Percentiles rank a stretch among this genome's conserved stretches.
phyloP scores from a whole-genome alignment of 2,113 vertebrate genomes.

The Zootoca vivipara region DNA sequence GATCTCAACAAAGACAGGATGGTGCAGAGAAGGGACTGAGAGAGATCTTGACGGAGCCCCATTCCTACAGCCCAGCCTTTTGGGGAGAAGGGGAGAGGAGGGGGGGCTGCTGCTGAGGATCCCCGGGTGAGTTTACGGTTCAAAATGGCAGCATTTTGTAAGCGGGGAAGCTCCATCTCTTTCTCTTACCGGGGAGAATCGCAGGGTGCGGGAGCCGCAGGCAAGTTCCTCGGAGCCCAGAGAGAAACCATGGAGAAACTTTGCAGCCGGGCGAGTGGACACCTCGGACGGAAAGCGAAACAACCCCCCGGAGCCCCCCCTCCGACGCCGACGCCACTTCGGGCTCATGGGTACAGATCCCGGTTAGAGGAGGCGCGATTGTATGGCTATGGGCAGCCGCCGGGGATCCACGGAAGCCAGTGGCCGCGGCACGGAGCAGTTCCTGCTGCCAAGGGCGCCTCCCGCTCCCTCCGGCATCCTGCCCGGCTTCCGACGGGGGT shows the following conservation, averaged over 20 bases:
- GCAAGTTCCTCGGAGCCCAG: slow-evolving; percentile 49
- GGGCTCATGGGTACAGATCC: slow-evolving; percentile 40
- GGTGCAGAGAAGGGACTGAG: not conserved
- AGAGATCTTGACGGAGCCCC: not conserved
- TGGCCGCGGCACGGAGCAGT: slow-evolving; percentile 24
- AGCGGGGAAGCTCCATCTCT: slow-evolving; percentile 9
- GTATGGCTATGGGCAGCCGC: slow-evolving; percentile 19
- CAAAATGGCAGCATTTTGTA: slow-evolving; percentile 68
- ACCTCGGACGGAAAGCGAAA: slow-evolving; percentile 8
- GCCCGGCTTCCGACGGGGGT: not conserved
- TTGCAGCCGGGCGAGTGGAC: slow-evolving; percentile 63
- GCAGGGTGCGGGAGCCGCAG: slow-evolving; percentile 28
- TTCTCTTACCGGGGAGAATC: slow-evolving; percentile 69
- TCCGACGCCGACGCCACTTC: not conserved
- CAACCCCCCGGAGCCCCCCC: not conserved
- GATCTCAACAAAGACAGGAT: not conserved
- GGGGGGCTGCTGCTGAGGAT: not conserved
- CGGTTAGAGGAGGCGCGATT: slow-evolving; percentile 16
- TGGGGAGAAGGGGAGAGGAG: not conserved
- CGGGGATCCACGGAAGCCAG: slow-evolving; percentile 17
- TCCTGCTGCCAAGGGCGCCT: slow-evolving; percentile 56
- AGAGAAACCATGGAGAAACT: slow-evolving; percentile 73
- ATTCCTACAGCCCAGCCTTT: not conserved
- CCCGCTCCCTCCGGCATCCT: slow-evolving; percentile 37
- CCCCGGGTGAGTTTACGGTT: slow-evolving; percentile 10